phyloP scores from a whole-genome alignment of 2,888 invertebrate genomes.

The Argynnis bischoffii region DNA sequence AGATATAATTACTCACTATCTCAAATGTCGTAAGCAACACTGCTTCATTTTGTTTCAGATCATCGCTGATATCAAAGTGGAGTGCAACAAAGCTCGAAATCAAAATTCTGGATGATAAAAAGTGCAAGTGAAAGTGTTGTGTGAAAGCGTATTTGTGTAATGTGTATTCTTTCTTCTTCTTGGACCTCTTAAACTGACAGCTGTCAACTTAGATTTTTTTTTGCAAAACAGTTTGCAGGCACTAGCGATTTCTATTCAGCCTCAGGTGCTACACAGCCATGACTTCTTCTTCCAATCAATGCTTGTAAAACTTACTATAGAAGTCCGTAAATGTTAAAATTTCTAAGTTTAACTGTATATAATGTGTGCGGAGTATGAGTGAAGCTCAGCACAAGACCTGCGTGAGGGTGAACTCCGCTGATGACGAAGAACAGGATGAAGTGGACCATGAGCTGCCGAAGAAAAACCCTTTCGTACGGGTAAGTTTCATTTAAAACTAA shows the following conservation, averaged over 20 bases:
- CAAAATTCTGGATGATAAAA: not conserved
- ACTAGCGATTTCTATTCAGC: too few species aligned
- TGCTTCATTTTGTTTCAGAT: conserved; percentile 44
- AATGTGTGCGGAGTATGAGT: conserved; percentile 76
- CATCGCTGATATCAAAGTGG: not conserved
- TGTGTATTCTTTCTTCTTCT: not conserved
- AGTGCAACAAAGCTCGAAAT: not conserved
- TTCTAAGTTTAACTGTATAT: conserved; percentile 52
- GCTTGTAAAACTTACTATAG: not conserved
- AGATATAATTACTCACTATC: conserved; percentile 47
- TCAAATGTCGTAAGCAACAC: conserved; percentile 38
- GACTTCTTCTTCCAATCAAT: too few species aligned
- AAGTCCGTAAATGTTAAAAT: conserved; percentile 4
- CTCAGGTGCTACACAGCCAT: too few species aligned
- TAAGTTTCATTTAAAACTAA: conserved; percentile 49
- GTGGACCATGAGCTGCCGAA: conserved; percentile 72
- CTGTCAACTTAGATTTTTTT: too few species aligned
- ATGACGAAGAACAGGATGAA: conserved; percentile 72
- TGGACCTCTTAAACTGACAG: too few species aligned
- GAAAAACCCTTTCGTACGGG: conserved; percentile 73
- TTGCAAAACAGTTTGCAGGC: too few species aligned
- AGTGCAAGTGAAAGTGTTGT: not conserved
- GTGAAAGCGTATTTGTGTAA: conserved; percentile 2
- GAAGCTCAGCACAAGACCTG: conserved; percentile 73
- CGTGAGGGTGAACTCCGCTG: conserved; percentile 73